Evolutionary conservation across 2,888 invertebrate genomes (phyloP).

Genomic region (Chymomyza caudatula): DNA sequence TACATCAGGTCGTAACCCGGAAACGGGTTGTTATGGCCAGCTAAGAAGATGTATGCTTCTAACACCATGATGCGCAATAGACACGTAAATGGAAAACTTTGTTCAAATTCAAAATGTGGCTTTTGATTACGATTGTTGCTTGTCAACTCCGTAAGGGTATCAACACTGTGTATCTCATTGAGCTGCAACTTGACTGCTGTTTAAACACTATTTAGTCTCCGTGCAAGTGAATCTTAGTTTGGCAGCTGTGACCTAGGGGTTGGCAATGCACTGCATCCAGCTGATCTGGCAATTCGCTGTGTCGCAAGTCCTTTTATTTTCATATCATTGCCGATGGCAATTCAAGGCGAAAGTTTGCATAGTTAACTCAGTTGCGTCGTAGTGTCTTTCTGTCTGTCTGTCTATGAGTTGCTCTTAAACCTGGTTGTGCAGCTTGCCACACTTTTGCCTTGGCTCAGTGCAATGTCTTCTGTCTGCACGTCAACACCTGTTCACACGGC

Average conservation of each 20-base stretch:
- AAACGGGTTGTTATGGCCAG: too few species aligned
- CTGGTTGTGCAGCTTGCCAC: not conserved
- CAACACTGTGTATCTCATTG: not conserved
- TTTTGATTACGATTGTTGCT: too few species aligned
- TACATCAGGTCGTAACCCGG: too few species aligned
- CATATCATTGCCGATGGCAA: conserved; percentile 31
- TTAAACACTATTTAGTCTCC: not conserved
- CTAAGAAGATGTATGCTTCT: too few species aligned
- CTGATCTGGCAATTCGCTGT: conserved; percentile 27
- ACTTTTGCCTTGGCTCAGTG: conserved; percentile 29
- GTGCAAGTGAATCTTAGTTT: not conserved
- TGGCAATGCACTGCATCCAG: not conserved
- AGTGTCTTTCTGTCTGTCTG: not conserved
- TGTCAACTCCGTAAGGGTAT: not conserved
- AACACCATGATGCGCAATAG: too few species aligned
- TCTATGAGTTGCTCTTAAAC: not conserved
- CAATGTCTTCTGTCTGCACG: conserved; percentile 38
- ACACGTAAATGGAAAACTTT: too few species aligned
- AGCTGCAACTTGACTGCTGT: not conserved
- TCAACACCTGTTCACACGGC: conserved; percentile 52
- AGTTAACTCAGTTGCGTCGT: not conserved
- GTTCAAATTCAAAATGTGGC: too few species aligned
- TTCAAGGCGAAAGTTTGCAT: not conserved
- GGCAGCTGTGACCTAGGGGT: not conserved
- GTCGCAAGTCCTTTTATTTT: conserved; percentile 51